Percentiles rank a stretch among this genome's conserved stretches.
Evolutionary conservation across 2,797 vertebrate species (phyloP).

Genomic region (Pseudocheirus occidentalis): DNA sequence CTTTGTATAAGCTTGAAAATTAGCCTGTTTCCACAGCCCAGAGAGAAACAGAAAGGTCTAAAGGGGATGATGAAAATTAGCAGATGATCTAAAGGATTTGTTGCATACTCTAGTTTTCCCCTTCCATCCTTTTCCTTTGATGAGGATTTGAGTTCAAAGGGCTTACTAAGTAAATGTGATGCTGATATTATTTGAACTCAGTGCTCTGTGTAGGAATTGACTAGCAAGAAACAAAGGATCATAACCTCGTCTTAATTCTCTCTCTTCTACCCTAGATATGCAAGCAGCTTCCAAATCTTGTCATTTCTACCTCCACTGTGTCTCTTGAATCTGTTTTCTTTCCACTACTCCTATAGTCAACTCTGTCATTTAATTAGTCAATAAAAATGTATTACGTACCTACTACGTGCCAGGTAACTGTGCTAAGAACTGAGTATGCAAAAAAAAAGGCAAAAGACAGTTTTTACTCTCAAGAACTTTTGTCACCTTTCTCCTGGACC

Average conservation of each 20-base stretch:
- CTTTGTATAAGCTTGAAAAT: background rate
- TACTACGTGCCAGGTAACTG: no score
- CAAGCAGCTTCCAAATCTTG: background rate
- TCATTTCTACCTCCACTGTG: background rate
- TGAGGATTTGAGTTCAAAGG: background rate
- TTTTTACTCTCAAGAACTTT: fast-evolving
- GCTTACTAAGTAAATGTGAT: background rate
- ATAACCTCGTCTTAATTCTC: background rate
- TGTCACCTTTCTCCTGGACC: no score
- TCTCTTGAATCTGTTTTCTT: background rate
- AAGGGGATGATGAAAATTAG: background rate
- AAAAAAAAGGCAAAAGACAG: background rate
- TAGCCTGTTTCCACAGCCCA: background rate
- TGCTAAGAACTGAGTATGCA: background rate
- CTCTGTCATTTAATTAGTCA: background rate
- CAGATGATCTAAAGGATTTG: background rate
- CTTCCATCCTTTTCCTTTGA: fast-evolving
- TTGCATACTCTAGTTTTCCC: fast-evolving
- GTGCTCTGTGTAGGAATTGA: background rate
- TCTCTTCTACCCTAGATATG: background rate
- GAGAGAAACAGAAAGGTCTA: background rate
- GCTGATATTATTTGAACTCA: background rate
- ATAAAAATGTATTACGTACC: background rate
- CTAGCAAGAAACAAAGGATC: background rate
- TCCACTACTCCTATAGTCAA: background rate